Percentiles rank a stretch among this genome's conserved stretches.
These are phyloP conservation scores for Hymenochirus boettgeri DNA, from an alignment of 2,113 vertebrate genomes.

Conservation along the genomic window DNA sequence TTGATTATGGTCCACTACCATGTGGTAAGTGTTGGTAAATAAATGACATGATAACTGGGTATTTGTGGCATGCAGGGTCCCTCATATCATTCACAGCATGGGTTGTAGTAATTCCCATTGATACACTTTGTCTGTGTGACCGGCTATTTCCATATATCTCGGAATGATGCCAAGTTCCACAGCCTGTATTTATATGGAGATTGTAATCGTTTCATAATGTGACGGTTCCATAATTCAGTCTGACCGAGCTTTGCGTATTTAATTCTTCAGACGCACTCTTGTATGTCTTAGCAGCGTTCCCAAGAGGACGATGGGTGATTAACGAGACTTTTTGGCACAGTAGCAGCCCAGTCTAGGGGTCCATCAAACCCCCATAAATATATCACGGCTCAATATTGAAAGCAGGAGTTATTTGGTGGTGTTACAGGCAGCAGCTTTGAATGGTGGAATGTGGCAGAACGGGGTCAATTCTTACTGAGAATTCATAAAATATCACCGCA, in stretches of 20 bases:
- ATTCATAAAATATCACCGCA: slow-evolving; percentile 27
- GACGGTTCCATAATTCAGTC: background rate
- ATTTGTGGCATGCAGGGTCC: no score
- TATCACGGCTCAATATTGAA: slow-evolving; percentile 12
- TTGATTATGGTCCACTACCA: no score
- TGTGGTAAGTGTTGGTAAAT: no score
- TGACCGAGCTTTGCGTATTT: background rate
- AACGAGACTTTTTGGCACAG: background rate
- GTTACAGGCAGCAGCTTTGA: slow-evolving; percentile 11
- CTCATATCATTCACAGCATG: no score
- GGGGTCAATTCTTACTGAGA: slow-evolving; percentile 17
- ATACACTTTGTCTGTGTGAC: no score
- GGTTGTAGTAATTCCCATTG: no score
- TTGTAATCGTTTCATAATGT: no score
- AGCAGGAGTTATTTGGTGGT: slow-evolving; percentile 13
- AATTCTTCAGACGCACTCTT: background rate
- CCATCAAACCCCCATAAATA: slow-evolving; percentile 19
- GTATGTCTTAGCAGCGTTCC: slow-evolving; percentile 17
- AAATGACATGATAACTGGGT: no score
- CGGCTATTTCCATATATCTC: no score
- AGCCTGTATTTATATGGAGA: no score
- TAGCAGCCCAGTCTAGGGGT: background rate
- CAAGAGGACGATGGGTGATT: slow-evolving; percentile 11
- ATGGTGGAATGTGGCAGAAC: slow-evolving; percentile 19
- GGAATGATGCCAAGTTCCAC: no score